A percentile compares a stretch with the other conserved stretches of the same genome.
Evolutionary conservation across 2,113 vertebrate species (phyloP).

Genomic region (Ciconia boyciana): DNA sequence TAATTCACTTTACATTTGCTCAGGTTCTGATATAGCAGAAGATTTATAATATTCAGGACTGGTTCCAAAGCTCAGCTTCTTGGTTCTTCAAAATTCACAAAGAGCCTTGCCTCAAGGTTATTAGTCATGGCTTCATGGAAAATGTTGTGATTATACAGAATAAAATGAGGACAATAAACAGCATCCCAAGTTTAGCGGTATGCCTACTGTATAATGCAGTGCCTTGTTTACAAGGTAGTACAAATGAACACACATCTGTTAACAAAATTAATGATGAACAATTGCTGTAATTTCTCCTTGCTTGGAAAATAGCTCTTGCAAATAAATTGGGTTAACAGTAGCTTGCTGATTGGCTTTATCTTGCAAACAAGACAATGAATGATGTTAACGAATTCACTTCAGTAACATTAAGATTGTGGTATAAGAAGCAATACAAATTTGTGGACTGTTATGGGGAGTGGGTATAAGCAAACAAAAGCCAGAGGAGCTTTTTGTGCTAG

Average conservation of each 20-base stretch:
- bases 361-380: background rate
- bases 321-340: slow-evolving; percentile 20
- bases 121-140: slow-evolving; percentile 49
- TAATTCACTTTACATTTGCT: slow-evolving; percentile 41
- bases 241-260: slow-evolving; percentile 38
- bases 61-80: background rate
- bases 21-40: slow-evolving; percentile 13
- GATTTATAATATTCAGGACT: slow-evolving; percentile 4
- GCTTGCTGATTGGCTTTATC: slow-evolving; percentile 36
- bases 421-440: background rate
- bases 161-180: slow-evolving; percentile 36
- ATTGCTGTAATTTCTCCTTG: slow-evolving; percentile 32
- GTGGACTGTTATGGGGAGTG: background rate
- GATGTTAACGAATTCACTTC: background rate
- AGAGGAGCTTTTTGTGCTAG: background rate
- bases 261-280: slow-evolving; percentile 51
- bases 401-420: background rate
- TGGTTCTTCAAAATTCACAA: slow-evolving; percentile 35
- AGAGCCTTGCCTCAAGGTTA: slow-evolving; percentile 6
- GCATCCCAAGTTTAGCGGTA: background rate
- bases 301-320: slow-evolving; percentile 40
- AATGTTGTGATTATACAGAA: slow-evolving; percentile 21
- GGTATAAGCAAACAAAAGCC: background rate
- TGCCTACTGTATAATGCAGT: slow-evolving; percentile 15
- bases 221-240: slow-evolving; percentile 52